These are phyloP conservation scores for Strigamia maritima DNA, from an alignment of 2,888 invertebrate genomes.

Conservation along the genomic window DNA sequence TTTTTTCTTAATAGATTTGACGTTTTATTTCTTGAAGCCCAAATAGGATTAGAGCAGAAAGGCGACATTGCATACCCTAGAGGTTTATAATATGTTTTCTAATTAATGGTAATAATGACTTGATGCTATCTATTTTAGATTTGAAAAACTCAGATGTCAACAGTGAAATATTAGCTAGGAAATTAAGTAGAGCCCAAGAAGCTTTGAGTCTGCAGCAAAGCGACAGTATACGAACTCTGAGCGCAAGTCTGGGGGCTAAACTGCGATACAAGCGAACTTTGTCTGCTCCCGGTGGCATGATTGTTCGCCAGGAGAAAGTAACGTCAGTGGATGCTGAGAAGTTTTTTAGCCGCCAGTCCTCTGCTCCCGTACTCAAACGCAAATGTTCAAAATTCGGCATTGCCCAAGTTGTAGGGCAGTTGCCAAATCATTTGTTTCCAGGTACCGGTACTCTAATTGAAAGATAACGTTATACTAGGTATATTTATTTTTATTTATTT, in stretches of 20 bases:
- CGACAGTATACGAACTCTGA: slow-evolving; percentile 56
- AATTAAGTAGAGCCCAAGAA: slow-evolving; percentile 83
- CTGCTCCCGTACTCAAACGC: slow-evolving; percentile 89
- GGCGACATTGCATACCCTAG: slow-evolving; percentile 79
- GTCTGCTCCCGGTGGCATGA: slow-evolving; percentile 84
- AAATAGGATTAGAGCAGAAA: slow-evolving; percentile 79
- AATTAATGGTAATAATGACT: neutral
- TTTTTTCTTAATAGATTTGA: slow-evolving; percentile 97
- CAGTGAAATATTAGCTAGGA: slow-evolving; percentile 78
- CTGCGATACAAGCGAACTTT: slow-evolving; percentile 93
- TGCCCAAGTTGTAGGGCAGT: slow-evolving; percentile 63
- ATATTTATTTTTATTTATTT: neutral
- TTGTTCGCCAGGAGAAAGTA: slow-evolving; percentile 70
- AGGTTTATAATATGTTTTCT: slow-evolving; percentile 57
- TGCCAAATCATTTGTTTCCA: slow-evolving; percentile 53
- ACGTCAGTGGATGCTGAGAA: slow-evolving; percentile 68
- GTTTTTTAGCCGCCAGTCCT: slow-evolving; percentile 69
- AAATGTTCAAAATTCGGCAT: slow-evolving; percentile 88
- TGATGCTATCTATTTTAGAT: slow-evolving; percentile 59
- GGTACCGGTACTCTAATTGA: slow-evolving; percentile 45
- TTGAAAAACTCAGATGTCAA: slow-evolving; percentile 81
- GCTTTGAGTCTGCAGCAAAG: slow-evolving; percentile 70
- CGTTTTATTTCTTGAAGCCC: slow-evolving; percentile 90
- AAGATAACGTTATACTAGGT: neutral
- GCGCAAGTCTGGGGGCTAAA: slow-evolving; percentile 75